phyloP scores from a whole-genome alignment of 2,888 invertebrate genomes.

The Nephrotoma appendiculata region DNA sequence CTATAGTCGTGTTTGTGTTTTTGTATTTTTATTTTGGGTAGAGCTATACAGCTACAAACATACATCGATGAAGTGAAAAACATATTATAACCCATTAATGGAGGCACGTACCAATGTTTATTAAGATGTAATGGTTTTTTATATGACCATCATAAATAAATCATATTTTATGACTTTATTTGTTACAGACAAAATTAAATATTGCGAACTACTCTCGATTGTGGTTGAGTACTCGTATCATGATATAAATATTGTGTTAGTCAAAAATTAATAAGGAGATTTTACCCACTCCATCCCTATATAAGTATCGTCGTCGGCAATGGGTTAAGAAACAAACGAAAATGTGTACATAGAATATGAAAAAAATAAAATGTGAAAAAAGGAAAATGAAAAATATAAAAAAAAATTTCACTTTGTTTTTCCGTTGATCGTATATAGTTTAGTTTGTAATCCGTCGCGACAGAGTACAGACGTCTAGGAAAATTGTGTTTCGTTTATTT shows the following conservation, averaged over 20 bases:
- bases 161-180: neutral
- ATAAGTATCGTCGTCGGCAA: neutral
- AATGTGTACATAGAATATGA: neutral
- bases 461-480: neutral
- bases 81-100: neutral
- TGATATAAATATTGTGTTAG: no score
- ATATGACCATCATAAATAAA: neutral
- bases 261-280: no score
- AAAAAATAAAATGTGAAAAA: neutral
- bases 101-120: neutral
- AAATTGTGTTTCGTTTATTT: neutral
- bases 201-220: no score
- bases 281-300: neutral
- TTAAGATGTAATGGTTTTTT: neutral
- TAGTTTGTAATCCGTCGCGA: conserved; percentile 1
- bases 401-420: neutral
- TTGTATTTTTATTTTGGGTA: neutral
- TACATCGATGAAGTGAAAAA: neutral
- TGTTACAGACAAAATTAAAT: no score
- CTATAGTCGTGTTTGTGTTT: neutral
- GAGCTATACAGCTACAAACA: neutral
- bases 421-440: neutral
- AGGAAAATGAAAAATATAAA: neutral
- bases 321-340: neutral
- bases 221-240: no score